Base-by-base conservation (phyloP, 2,888 invertebrate genomes). In the Cryptocephalus moraei region DNA sequence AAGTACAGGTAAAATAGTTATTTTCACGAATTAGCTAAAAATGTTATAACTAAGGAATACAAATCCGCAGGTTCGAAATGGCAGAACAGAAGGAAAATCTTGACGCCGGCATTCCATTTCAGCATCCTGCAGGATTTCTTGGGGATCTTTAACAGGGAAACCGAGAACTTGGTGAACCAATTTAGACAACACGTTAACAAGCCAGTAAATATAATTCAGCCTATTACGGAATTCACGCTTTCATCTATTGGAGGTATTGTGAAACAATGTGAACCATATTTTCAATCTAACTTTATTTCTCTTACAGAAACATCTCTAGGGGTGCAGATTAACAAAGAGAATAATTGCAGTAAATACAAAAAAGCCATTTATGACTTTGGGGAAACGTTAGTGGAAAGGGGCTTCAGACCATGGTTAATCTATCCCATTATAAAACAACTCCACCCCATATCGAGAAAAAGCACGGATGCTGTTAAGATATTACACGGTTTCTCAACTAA, bases 101-200 rank as follows among this genome's bases (percentile, higher is more conserved):
- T 58, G 34, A 58, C 58, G 12, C 56, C 58, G 14, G 54, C 58
- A 6, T 58, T 58, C 39, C 58, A 58, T 40, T 57, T 58, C 31
- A 54, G 43, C 11, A 57, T 58, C 14, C 33, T 58, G 9, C 56
- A 56, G 43, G 49, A 54, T 8, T 58, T 57, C 44, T 34, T 56
- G 1, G 43, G 48, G 1, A 48, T 57, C 33, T 58, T 58, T 40
- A 53, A 56, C 33, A 50, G 47, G 45, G 53, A 57, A 55, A 53
- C 56, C 39, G 40, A 49, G 4, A 6, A 39, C 31, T 42, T 49
- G 11, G 33, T 43, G 1, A n/a, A n/a, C n/a, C n/a, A n/a, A n/a
- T n/a, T n/a, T n/a, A n/a, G n/a, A n/a, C 12, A 44, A 39, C 22
- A 22, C 8, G 32, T 33, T n/a, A 9, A 39, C 12, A 14, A 49